Evolutionary conservation across 2,888 invertebrate species (phyloP).

Genomic region (Rhaphigaster nebulosa): DNA sequence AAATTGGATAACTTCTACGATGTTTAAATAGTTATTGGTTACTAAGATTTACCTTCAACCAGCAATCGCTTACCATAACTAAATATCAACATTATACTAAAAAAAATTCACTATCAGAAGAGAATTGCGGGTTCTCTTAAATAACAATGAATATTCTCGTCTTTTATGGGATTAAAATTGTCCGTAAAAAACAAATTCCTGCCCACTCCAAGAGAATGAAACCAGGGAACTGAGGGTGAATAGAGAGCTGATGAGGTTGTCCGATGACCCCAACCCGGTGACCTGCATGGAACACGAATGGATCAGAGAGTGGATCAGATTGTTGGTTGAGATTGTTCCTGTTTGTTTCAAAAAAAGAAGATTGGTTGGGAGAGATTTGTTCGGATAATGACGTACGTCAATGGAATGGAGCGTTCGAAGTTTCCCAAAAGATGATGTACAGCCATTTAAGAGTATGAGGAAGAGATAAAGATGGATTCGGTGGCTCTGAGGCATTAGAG

Average conservation of each 20-base stretch:
- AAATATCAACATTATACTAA: no score
- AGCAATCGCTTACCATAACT: no score
- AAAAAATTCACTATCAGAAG: no score
- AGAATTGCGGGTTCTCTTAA: no score
- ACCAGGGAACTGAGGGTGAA: neutral
- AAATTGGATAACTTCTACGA: no score
- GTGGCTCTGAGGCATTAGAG: no score
- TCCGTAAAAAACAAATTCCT: no score
- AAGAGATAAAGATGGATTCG: no score
- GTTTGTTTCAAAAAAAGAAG: neutral
- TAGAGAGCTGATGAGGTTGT: conserved; percentile 12
- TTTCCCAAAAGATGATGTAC: neutral
- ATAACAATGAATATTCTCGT: no score
- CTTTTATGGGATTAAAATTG: no score
- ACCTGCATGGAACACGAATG: neutral
- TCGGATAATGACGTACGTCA: neutral
- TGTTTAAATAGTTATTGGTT: no score
- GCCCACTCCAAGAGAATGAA: neutral
- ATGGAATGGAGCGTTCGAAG: neutral
- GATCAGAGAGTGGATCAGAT: conserved; percentile 2
- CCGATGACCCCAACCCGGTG: conserved; percentile 5
- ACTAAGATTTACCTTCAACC: no score
- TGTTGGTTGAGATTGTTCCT: neutral
- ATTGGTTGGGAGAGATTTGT: neutral
- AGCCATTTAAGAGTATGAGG: neutral